Base-by-base conservation (phyloP, 2,113 vertebrate species). In the Regulus satrapa region DNA sequence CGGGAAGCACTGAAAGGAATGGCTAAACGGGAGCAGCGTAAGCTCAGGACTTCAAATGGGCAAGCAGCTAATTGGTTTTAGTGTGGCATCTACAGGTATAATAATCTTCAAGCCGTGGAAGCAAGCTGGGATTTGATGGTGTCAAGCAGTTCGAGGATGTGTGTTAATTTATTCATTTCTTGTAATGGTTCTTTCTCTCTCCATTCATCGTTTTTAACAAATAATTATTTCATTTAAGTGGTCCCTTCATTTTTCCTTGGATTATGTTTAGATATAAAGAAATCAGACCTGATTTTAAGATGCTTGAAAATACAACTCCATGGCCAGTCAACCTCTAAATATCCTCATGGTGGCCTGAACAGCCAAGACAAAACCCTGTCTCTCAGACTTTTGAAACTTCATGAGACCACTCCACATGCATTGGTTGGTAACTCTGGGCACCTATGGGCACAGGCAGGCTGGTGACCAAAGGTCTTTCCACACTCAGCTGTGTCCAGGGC, bases 241-340 rank as follows among this genome's bases (percentile, higher is more conserved):
- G 41, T 38, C 62, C 24, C 34, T 85, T 85, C 25, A 29, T 75
- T 89, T 89, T 81, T 92, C 45, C 34, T 58, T 74, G 36, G 45
- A 38, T 73, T 76, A 58, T 63, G 18, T 91, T 89, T 94, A 84
- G 92, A 84, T 67, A 36, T 8, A 51, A 81, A 59, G 49, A 72
- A 68, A 78, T 41, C 11, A 78, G 17, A 67, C 10, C 5, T 45
- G 52, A 46, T 14, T 76, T 82, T 28, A 51, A 46, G 58, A 45
- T 73, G 55, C 20, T 69, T 92, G 66, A 62, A 67, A 95, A 59
- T 46, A 59, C 0, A 0, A 78, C 28, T 45, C 23, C 31, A 11
- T 56, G 73, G 43, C 46, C 45, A 67, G 20, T 52, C 52, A 34
- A 8, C 41, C 18, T 90, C 49, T 52, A 38, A 72, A 74, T 71